A percentile compares a stretch with the other conserved stretches of the same genome.
Conservation (phyloP, 2,113 vertebrate species). For the Upupa epops region DNA sequence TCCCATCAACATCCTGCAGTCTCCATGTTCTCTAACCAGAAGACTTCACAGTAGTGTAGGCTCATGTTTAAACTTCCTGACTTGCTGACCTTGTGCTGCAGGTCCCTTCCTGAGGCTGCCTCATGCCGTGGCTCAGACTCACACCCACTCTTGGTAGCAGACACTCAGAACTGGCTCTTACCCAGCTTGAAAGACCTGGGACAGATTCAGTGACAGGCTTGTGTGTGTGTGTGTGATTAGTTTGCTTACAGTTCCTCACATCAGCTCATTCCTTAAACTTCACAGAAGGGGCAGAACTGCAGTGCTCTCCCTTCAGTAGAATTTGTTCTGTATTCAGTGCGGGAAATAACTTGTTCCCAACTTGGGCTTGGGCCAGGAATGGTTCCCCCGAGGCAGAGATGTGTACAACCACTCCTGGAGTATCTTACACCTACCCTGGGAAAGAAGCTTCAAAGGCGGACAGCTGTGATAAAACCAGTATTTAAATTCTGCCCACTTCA, state of each 20-base stretch:
- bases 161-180: slow-evolving; percentile 12
- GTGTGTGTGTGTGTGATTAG: slow-evolving; percentile 46
- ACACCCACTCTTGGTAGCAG: slow-evolving; percentile 34
- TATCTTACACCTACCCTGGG: slow-evolving; percentile 71
- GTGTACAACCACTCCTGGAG: slow-evolving; percentile 58
- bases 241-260: slow-evolving; percentile 50
- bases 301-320: slow-evolving; percentile 16
- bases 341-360: slow-evolving; percentile 66
- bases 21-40: not conserved
- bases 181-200: slow-evolving; percentile 46
- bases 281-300: slow-evolving; percentile 32
- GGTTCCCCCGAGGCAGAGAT: slow-evolving; percentile 58
- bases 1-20: not conserved
- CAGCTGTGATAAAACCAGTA: slow-evolving; percentile 68
- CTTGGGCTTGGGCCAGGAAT: slow-evolving; percentile 41
- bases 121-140: not conserved
- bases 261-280: slow-evolving; percentile 51
- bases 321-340: slow-evolving; percentile 49
- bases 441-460: slow-evolving; percentile 67
- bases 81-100: not conserved
- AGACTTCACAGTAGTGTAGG: fast-evolving
- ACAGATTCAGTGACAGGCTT: slow-evolving; percentile 33
- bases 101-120: not conserved
- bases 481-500: slow-evolving; percentile 70
- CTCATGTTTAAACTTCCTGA: not conserved